phyloP scores from a whole-genome alignment of 2,888 invertebrate species.

The Sinohyriopsis cumingii region DNA sequence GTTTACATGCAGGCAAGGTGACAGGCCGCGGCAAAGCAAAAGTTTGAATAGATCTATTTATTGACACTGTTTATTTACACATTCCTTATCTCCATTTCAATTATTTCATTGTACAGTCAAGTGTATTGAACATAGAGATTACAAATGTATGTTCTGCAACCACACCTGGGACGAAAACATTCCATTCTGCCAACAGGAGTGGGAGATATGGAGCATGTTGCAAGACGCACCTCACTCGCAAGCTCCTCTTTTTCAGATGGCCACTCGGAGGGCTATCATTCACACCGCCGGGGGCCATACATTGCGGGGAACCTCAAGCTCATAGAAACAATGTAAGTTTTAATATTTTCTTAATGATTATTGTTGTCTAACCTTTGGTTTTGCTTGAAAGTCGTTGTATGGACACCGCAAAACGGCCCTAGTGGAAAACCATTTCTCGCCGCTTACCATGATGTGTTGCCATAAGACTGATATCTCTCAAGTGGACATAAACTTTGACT shows the following conservation, averaged over 20 bases:
- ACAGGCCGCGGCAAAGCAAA: conserved; percentile 11
- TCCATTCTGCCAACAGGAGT: too few relatives aligned
- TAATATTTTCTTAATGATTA: neutral
- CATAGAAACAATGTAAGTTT: conserved; percentile 39
- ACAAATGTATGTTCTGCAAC: too few relatives aligned
- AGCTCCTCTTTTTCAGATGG: conserved; percentile 4
- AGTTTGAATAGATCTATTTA: conserved; percentile 1
- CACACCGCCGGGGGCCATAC: conserved; percentile 28
- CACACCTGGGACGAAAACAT: too few relatives aligned
- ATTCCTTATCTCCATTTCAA: neutral
- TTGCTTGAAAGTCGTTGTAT: too few relatives aligned
- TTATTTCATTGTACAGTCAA: neutral
- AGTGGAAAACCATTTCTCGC: too few relatives aligned
- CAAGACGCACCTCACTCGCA: too few relatives aligned
- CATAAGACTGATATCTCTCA: too few relatives aligned
- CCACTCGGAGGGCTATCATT: conserved; percentile 12
- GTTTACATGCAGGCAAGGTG: conserved; percentile 46
- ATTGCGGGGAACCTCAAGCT: conserved; percentile 44
- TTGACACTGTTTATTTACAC: conserved; percentile 1
- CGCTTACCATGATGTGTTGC: too few relatives aligned
- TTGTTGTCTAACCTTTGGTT: neutral
- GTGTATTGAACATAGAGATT: too few relatives aligned
- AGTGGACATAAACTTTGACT: too few relatives aligned
- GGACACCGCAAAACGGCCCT: too few relatives aligned
- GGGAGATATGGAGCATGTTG: too few relatives aligned